A percentile compares a stretch with the other conserved stretches of the same genome.
Evolutionary conservation across 2,888 invertebrate species (phyloP).

Genomic region (Myathropa florea): DNA sequence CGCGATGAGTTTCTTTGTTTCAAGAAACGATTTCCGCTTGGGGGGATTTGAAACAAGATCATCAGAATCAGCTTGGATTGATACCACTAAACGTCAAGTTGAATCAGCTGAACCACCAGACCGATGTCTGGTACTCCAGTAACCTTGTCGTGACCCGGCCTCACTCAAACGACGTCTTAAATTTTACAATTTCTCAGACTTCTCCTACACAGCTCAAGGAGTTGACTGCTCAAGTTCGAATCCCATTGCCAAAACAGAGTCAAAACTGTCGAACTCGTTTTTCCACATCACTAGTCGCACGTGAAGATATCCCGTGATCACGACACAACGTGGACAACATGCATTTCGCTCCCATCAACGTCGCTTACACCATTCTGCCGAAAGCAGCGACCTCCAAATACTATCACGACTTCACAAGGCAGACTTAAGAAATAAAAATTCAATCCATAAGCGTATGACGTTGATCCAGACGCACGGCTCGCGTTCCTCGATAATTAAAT

Average conservation of each 20-base stretch:
- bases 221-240: no score
- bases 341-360: slow-evolving; percentile 9
- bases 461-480: slow-evolving; percentile 57
- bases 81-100: no score
- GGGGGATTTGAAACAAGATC: no score
- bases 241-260: neutral
- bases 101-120: no score
- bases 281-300: neutral
- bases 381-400: neutral
- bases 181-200: neutral
- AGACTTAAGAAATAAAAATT: slow-evolving; percentile 63
- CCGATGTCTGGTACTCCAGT: neutral
- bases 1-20: no score
- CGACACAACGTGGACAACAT: slow-evolving; percentile 12
- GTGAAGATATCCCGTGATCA: slow-evolving; percentile 20
- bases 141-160: neutral
- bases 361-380: neutral
- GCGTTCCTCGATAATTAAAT: slow-evolving; percentile 72
- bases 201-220: neutral
- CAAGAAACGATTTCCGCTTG: no score
- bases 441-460: slow-evolving; percentile 54
- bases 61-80: no score
- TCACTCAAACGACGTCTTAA: no score
- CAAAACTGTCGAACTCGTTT: slow-evolving; percentile 9
- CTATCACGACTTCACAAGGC: slow-evolving; percentile 45